Evolutionary conservation across 2,113 vertebrate genomes (phyloP).

Genomic region (Corythornis cristatus): DNA sequence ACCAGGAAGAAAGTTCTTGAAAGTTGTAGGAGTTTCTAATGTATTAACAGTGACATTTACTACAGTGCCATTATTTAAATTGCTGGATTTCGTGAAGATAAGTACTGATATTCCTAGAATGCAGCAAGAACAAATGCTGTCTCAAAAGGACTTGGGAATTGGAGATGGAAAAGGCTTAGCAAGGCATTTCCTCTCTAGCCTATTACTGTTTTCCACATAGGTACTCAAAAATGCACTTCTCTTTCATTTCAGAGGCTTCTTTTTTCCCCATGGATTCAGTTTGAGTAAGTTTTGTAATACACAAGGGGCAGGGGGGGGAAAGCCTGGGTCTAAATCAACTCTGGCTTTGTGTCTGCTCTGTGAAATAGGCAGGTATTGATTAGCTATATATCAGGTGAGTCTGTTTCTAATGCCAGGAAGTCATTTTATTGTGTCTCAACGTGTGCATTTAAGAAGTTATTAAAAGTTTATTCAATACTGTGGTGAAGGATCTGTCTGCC

Average conservation of each 20-base stretch:
- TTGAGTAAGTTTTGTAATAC: not conserved
- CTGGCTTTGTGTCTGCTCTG: not conserved
- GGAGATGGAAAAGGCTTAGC: not conserved
- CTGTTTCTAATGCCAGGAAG: constrained; percentile 28
- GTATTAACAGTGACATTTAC: not conserved
- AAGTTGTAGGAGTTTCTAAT: not conserved
- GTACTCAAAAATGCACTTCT: not conserved
- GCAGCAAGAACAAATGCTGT: not conserved
- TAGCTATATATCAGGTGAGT: constrained; percentile 28
- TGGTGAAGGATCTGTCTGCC: not conserved
- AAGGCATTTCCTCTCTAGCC: not conserved
- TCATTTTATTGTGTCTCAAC: constrained; percentile 34
- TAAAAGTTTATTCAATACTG: constrained; percentile 44
- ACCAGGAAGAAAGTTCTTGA: not conserved
- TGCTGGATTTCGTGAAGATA: not conserved
- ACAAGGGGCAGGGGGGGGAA: accelerated
- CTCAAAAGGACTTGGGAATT: not conserved
- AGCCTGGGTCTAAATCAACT: not conserved
- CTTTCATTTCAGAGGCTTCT: not conserved
- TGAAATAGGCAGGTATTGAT: constrained; percentile 45
- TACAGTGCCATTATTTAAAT: not conserved
- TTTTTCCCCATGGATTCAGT: not conserved
- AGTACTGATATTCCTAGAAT: not conserved
- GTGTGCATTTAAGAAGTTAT: constrained; percentile 40
- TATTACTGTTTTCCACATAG: not conserved